These are phyloP conservation scores for Polydrusus pterygomalis DNA, from an alignment of 2,888 invertebrate genomes.

Conservation along the genomic window DNA sequence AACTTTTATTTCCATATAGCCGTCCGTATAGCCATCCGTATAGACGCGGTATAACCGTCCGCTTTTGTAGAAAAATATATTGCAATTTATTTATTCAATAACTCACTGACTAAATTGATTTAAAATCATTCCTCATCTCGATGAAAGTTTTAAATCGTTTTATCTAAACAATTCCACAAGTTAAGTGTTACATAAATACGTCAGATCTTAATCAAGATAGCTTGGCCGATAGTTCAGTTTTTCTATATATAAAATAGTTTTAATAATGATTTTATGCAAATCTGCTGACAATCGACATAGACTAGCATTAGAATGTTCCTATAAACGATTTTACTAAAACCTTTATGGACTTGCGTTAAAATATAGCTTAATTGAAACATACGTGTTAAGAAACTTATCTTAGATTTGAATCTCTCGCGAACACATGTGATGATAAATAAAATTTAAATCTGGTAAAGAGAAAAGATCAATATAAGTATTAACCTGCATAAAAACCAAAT, in stretches of 20 bases:
- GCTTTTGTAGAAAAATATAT: no score
- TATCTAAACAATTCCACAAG: neutral
- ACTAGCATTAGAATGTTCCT: slow-evolving; percentile 28
- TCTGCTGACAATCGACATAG: slow-evolving; percentile 32
- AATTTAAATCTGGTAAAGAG: no score
- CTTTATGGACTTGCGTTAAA: slow-evolving; percentile 29
- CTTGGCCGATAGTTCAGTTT: neutral
- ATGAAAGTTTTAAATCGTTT: neutral
- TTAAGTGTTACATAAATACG: slow-evolving; percentile 11
- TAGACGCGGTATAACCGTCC: no score
- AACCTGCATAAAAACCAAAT: no score
- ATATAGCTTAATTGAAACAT: slow-evolving; percentile 38
- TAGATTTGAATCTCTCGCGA: neutral
- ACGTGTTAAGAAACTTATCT: slow-evolving; percentile 11
- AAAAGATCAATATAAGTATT: no score
- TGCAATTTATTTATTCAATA: no score
- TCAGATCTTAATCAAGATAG: slow-evolving; percentile 22
- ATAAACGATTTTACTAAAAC: slow-evolving; percentile 35
- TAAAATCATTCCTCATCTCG: no score
- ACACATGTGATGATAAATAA: slow-evolving; percentile 1
- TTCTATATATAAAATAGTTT: slow-evolving; percentile 31
- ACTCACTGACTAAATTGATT: no score
- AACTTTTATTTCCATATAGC: no score
- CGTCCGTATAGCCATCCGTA: no score
- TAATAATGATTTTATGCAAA: slow-evolving; percentile 45